A percentile compares a stretch with the other conserved stretches of the same genome.
These are phyloP conservation scores for Myxocyprinus asiaticus DNA, from an alignment of 2,113 vertebrate genomes.

Conservation along the genomic window DNA sequence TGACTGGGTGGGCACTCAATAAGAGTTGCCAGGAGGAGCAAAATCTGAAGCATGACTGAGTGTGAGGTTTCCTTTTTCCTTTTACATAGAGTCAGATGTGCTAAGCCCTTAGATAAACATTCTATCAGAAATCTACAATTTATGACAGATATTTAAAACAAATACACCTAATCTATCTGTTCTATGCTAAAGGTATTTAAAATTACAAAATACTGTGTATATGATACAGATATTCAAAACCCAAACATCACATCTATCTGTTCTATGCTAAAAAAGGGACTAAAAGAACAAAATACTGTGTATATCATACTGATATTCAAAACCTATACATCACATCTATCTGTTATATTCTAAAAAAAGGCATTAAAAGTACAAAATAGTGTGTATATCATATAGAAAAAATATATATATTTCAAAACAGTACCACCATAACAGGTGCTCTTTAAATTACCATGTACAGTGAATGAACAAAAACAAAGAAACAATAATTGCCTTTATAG, in stretches of 20 bases:
- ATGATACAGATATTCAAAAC: not conserved
- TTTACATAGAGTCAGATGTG: slow-evolving; percentile 6
- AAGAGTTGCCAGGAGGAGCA: slow-evolving; percentile 59
- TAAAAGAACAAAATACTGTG: too few relatives aligned
- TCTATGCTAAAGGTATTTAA: not conserved
- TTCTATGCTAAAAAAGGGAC: too few relatives aligned
- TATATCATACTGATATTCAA: not conserved
- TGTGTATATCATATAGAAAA: not conserved
- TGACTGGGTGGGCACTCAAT: slow-evolving; percentile 32
- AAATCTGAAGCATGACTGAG: slow-evolving; percentile 66
- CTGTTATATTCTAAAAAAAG: not conserved
- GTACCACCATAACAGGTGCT: not conserved
- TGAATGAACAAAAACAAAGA: not conserved
- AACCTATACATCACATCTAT: not conserved
- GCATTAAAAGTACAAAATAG: not conserved
- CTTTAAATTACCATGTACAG: not conserved
- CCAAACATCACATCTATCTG: too few relatives aligned
- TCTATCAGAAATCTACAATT: not conserved
- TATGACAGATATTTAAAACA: slow-evolving; percentile 3
- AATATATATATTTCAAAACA: not conserved
- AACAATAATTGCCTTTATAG: not conserved
- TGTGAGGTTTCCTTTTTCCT: slow-evolving; percentile 27
- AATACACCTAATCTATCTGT: not conserved
- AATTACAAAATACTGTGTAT: not conserved
- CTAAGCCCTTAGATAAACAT: slow-evolving; percentile 49